Evolutionary conservation across 1,140 invertebrate genomes (phyloP).

Genomic region (Samia ricini): DNA sequence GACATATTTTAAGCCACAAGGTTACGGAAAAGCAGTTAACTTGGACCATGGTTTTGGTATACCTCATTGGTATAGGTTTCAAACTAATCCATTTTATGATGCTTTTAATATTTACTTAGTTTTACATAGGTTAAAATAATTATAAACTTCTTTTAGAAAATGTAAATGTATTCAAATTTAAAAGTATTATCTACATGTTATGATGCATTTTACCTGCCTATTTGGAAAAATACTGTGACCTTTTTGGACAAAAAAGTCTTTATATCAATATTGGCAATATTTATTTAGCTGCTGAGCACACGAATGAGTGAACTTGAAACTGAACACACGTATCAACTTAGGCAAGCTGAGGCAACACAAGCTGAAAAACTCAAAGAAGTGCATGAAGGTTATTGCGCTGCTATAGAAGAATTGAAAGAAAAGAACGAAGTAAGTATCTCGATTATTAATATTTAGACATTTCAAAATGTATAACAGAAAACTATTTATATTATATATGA

Average conservation of each 20-base stretch:
- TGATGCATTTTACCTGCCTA: too few species aligned
- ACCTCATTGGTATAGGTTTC: too few species aligned
- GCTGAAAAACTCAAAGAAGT: conserved; percentile 82
- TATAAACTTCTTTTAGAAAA: too few species aligned
- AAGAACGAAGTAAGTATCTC: conserved; percentile 79
- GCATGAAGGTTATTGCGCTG: conserved; percentile 82
- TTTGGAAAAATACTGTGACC: too few species aligned
- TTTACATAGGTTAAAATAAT: too few species aligned
- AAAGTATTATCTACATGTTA: too few species aligned
- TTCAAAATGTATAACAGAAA: neutral
- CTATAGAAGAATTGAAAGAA: conserved; percentile 84
- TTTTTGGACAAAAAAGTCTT: neutral
- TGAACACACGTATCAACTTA: conserved; percentile 84
- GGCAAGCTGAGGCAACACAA: conserved; percentile 82
- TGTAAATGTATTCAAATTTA: too few species aligned
- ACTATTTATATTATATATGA: neutral
- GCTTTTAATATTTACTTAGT: too few species aligned
- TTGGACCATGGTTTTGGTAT: too few species aligned
- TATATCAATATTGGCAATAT: conserved; percentile 3
- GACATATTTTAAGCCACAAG: too few species aligned
- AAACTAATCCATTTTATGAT: too few species aligned
- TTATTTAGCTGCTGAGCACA: conserved; percentile 78
- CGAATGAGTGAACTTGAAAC: conserved; percentile 85
- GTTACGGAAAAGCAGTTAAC: too few species aligned
- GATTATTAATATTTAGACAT: neutral